Base-by-base conservation (phyloP, 2,113 vertebrate species). In the Psittacula cyanocephala region DNA sequence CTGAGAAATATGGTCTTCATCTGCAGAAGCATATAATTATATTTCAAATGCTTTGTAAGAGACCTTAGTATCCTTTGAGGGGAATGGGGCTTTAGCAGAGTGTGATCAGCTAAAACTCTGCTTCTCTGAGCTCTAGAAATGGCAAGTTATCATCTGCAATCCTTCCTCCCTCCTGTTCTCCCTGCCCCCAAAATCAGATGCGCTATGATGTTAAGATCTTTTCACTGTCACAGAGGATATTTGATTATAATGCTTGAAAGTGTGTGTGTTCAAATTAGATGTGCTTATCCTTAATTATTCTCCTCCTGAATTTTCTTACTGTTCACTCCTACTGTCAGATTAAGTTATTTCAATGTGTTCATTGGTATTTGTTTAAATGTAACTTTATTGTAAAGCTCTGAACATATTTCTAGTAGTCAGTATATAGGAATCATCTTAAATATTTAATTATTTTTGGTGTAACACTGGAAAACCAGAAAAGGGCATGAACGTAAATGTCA, bases 191-290 rank as follows among this genome's bases (percentile, higher is more conserved):
- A 67, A 44, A 70, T 43, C 3, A 5, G 11, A 15, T 63, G 23
- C 17, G 4, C 7, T 37, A 13, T 67, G 46, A 39, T 9, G 11
- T 44, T 29, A 82, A 43, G 28, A n/a, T 24, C 13, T 59, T 59
- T 86, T 89, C 23, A 74, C 46, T 86, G 39, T 95, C 83, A 91
- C 74, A 60, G 91, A 87, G 52, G 77, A 72, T 94, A 95, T 95
- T 89, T 83, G 79, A 81, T 86, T 29, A 49, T 83, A 89, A 79
- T 62, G 80, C 50, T 91, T 91, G 52, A 27, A 83, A 82, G 37
- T 67, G 49, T 75, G 37, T 44, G 39, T 94, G 81, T 92, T 71
- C 74, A 86, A 80, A 78, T 68, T 57, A 91, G 85, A 69, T 19
- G 23, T 59, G 82, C 79, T 81, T 95, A 86, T 44, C 86, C 89